Base-by-base conservation (phyloP, 2,888 invertebrate genomes). In the Erynnis tages region DNA sequence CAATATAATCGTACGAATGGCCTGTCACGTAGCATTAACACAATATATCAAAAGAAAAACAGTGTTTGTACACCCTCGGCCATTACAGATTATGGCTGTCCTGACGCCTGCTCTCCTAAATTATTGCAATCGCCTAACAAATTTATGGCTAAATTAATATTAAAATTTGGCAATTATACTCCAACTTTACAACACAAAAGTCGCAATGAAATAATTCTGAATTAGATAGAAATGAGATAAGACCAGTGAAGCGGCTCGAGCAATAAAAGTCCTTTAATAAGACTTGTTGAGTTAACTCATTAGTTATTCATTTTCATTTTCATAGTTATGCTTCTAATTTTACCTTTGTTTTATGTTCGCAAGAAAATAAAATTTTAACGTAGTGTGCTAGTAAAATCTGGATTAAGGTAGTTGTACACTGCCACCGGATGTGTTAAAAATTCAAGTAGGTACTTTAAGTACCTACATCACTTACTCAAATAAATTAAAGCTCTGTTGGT, bases 231-330 rank as follows among this genome's bases (percentile, higher is more conserved):
- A 50, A 52, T 27, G 35, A 35, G 46, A 40, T 53, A 53, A 37
- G 30, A 19, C 21, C 16, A 40, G 16, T 32, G 30, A 14, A 46
- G 40, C 40, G 56, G 59, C 63, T 54, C 56, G 56, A 43, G 69
- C 67, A 78, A 78, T 82, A 82, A 83, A 81, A 77, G 69, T 68
- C 69, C 69, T 65, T 70, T 72, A 70, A 64, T 69, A 66, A 73
- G 75, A 78, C 79, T 80, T 82, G 76, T 79, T 76, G 75, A 77
- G 73, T 68, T 64, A 61, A 66, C 65, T 79, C 79, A 82, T 85
- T 82, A 79, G 73, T 76, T 79, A 84, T 84, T 82, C 79, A 86
- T 83, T 79, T 79, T 79, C 72, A 79, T 82, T 76, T 80, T 69
- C 73, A 64, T 73, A 72, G 74, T 75, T 75, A 77, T 65, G 63